Conservation (phyloP, 2,888 invertebrate genomes). For the Spodoptera exigua region DNA sequence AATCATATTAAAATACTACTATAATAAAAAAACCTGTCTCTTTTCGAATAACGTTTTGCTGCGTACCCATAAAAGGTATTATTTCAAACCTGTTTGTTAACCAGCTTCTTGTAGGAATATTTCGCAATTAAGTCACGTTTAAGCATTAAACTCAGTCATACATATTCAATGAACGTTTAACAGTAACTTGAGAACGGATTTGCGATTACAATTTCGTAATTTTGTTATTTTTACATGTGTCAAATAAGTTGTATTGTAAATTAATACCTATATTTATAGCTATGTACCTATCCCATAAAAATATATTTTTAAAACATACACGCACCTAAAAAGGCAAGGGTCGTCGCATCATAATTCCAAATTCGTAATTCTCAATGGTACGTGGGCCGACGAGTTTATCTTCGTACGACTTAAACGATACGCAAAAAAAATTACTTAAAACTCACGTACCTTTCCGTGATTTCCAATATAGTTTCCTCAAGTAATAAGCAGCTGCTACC, state of each 20-base stretch:
- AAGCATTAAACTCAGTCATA: slow-evolving; percentile 54
- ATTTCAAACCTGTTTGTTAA: slow-evolving; percentile 50
- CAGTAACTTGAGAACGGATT: slow-evolving; percentile 52
- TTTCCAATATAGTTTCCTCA: slow-evolving; percentile 91
- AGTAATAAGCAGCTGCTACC: slow-evolving; percentile 87
- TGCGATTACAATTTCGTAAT: slow-evolving; percentile 24
- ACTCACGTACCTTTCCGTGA: slow-evolving; percentile 87
- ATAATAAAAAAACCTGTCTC: slow-evolving; percentile 24
- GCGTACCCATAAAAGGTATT: slow-evolving; percentile 38
- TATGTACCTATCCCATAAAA: slow-evolving; percentile 9
- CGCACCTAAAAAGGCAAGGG: slow-evolving; percentile 28
- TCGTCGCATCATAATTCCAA: slow-evolving; percentile 36
- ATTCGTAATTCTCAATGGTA: slow-evolving; percentile 23
- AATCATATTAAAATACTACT: slow-evolving; percentile 14
- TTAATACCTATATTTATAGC: no score
- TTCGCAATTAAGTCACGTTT: slow-evolving; percentile 58
- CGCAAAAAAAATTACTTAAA: slow-evolving; percentile 23
- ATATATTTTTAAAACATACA: neutral
- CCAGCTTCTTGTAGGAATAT: slow-evolving; percentile 51
- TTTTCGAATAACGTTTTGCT: slow-evolving; percentile 32
- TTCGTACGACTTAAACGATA: slow-evolving; percentile 23
- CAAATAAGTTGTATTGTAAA: neutral
- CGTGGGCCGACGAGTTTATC: slow-evolving; percentile 45
- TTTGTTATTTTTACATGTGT: slow-evolving; percentile 27
- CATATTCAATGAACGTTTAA: slow-evolving; percentile 56